Evolutionary conservation across 2,888 invertebrate genomes (phyloP), one percentile per base, ranked within the genome.

Genomic region (Stenichneumon culpator): DNA sequence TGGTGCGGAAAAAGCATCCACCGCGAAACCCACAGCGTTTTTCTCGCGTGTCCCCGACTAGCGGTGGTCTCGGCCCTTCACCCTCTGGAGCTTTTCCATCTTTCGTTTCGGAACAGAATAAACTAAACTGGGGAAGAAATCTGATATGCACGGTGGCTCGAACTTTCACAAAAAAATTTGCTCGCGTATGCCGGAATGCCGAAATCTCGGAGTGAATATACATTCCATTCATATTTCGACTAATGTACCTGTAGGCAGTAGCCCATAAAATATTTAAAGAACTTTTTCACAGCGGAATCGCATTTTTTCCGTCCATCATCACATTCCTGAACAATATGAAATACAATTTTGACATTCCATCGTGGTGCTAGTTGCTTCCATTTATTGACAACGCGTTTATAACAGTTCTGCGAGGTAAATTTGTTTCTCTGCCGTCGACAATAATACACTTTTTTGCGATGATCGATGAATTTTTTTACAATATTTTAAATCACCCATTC

Each of bases 41-140:
- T 78, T 68, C 44, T 70, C 68, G 81, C 50, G 78, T 82, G 79
- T 83, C 84, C 77, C 86, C 83, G 79, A 86, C 84, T 22, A 28
- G 47, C 75, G 47, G 69, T 69, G 36, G 65, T 63, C 69, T 69
- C 25, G 19, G n/a, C 28, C 50, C 44, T 22, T 67, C 70, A 19
- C 69, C 50, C 63, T 74, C 73, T 22, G 44, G 28, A 74, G 68
- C 47, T 67, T 75, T 79, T 77, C 36, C 75, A 74, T 75, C 80
- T 60, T 77, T 67, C 36, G 32, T 68, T 63, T 63, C 32, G 63
- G 63, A 14, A 63, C 63, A 32, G 32, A 63, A 63, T 32, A 63
- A 63, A 63, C 63, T 70, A 67, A 84, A 57, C 52, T 6, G 70
- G 63, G 57, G 14, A 70, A 36, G 50, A 39, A 67, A 69, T 44